A percentile compares a stretch with the other conserved stretches of the same genome.
phyloP scores from a whole-genome alignment of 2,797 vertebrate species.

The Cygnus olor region DNA sequence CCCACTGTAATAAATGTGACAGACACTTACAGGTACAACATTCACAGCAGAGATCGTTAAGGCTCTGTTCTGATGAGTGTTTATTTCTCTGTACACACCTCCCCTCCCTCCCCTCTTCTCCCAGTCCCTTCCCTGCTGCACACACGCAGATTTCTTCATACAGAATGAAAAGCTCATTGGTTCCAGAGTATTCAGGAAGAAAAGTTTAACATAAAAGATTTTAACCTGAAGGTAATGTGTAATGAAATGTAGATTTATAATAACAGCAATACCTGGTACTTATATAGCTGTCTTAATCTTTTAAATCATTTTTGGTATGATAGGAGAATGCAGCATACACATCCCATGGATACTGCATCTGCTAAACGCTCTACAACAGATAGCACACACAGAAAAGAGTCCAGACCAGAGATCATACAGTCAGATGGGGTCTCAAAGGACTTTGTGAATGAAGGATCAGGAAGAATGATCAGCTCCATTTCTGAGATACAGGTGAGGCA shows the following conservation, averaged over 20 bases:
- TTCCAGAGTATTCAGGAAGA: conserved; percentile 13
- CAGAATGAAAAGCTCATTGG: conserved; percentile 10
- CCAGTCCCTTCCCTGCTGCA: not conserved
- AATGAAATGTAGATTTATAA: not conserved
- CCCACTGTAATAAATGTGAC: conserved; percentile 3
- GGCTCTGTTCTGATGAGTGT: conserved; percentile 31
- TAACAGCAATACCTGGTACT: conserved; percentile 25
- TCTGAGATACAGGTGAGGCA: conserved; percentile 28
- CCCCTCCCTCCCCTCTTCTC: not conserved
- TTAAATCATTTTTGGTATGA: not conserved
- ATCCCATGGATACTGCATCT: not conserved
- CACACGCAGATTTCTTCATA: not conserved
- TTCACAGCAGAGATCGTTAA: conserved; percentile 44
- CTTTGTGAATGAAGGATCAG: not conserved
- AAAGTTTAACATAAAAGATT: not conserved
- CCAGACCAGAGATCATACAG: not conserved
- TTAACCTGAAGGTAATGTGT: not conserved
- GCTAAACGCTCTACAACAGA: not conserved
- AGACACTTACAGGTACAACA: not conserved
- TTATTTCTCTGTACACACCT: conserved; percentile 24
- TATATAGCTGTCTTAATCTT: not conserved
- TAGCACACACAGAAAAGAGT: not conserved
- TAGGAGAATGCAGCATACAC: not conserved
- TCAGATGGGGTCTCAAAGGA: not conserved
- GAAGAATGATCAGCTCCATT: not conserved